A percentile compares a stretch with the other conserved stretches of the same genome.
phyloP scores from a whole-genome alignment of 2,888 invertebrate species.

The Melipona bicolor region DNA sequence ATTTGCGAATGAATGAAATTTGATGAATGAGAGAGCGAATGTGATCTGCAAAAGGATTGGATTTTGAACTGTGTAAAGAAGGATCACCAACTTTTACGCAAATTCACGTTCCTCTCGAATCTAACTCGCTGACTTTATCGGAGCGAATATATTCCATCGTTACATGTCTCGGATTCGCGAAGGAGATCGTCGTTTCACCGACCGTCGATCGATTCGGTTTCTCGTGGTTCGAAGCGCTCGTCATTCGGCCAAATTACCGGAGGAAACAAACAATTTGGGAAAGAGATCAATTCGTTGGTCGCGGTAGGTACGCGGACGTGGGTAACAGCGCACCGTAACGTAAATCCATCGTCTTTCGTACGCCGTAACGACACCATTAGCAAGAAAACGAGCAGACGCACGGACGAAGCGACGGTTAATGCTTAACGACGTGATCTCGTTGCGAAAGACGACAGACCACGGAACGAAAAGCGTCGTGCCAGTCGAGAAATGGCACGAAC shows the following conservation, averaged over 20 bases:
- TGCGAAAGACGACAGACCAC: constrained; percentile 52
- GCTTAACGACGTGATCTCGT: constrained; percentile 63
- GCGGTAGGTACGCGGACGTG: neutral
- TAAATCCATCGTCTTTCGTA: constrained; percentile 49
- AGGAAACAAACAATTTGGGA: constrained; percentile 3
- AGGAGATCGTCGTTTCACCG: neutral
- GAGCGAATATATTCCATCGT: neutral
- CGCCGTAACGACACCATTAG: constrained; percentile 57
- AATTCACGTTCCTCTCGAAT: too few relatives aligned
- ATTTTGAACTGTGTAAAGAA: too few relatives aligned
- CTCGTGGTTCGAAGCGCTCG: neutral
- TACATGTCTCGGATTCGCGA: too few relatives aligned
- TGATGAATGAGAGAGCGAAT: too few relatives aligned
- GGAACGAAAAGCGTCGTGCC: constrained; percentile 62
- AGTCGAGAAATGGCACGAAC: constrained; percentile 71
- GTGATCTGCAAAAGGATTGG: too few relatives aligned
- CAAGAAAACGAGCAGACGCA: constrained; percentile 53
- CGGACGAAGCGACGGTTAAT: constrained; percentile 53
- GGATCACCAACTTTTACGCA: too few relatives aligned
- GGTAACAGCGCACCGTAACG: constrained; percentile 15
- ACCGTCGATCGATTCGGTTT: neutral
- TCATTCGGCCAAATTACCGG: constrained; percentile 19
- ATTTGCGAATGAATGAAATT: too few relatives aligned
- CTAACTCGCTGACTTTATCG: too few relatives aligned
- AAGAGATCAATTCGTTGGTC: constrained; percentile 4